These are phyloP conservation scores for Apamea crenata DNA, from an alignment of 2,888 invertebrate species.

Conservation along the genomic window DNA sequence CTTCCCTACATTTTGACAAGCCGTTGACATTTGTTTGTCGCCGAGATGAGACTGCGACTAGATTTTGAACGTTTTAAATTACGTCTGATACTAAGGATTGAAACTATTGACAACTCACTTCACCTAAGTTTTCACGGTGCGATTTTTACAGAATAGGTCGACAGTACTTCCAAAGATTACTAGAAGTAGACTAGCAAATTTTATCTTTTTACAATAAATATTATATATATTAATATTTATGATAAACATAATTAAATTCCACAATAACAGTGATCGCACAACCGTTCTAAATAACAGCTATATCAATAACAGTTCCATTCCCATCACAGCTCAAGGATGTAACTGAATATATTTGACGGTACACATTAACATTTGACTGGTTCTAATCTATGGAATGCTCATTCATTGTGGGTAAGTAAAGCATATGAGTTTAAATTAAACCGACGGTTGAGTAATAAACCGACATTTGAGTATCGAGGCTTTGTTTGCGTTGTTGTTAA, in stretches of 20 bases:
- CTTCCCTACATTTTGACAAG: too few relatives aligned
- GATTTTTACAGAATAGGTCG: too few relatives aligned
- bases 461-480: constrained; percentile 51
- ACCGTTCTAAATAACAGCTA: constrained; percentile 36
- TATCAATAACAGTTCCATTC: constrained; percentile 26
- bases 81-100: too few relatives aligned
- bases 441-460: constrained; percentile 61
- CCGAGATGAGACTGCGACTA: too few relatives aligned
- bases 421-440: constrained; percentile 66
- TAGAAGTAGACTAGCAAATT: background rate
- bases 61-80: too few relatives aligned
- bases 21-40: too few relatives aligned
- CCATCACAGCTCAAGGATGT: constrained; percentile 11
- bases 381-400: constrained; percentile 48
- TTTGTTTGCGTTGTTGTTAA: constrained; percentile 45
- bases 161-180: background rate
- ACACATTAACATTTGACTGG: constrained; percentile 41
- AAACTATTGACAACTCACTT: too few relatives aligned
- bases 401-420: constrained; percentile 51
- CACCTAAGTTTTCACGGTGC: too few relatives aligned
- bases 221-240: too few relatives aligned
- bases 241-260: too few relatives aligned
- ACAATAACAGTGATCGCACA: constrained; percentile 8
- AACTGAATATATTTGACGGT: constrained; percentile 45
- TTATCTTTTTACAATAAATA: background rate